A percentile compares a stretch with the other conserved stretches of the same genome.
Conservation (phyloP, 2,113 vertebrate genomes). For the Thunnus thynnus region DNA sequence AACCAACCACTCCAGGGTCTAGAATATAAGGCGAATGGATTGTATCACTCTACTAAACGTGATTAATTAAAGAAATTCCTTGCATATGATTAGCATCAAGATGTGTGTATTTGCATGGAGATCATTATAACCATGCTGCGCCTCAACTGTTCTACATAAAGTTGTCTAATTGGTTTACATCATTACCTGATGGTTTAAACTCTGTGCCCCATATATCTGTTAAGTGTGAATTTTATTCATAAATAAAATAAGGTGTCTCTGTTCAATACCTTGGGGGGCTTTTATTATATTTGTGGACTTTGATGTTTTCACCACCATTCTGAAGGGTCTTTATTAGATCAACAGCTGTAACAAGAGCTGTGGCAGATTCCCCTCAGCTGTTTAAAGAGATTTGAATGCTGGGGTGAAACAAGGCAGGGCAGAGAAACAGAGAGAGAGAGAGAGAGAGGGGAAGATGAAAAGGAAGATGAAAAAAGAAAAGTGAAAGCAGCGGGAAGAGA, state of each 20-base stretch:
- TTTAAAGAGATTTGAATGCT: slow-evolving; percentile 40
- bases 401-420: slow-evolving; percentile 30
- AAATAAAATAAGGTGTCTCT: slow-evolving; percentile 60
- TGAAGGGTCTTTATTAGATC: slow-evolving; percentile 61
- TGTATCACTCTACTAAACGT: slow-evolving; percentile 63
- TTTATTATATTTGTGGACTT: slow-evolving; percentile 67
- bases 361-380: slow-evolving; percentile 42
- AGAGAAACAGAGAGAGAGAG: slow-evolving; percentile 1
- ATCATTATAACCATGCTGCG: slow-evolving; percentile 55
- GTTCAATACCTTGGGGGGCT: slow-evolving; percentile 40
- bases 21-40: slow-evolving; percentile 47
- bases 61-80: slow-evolving; percentile 74
- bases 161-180: slow-evolving; percentile 72
- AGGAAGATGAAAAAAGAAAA: slow-evolving; percentile 33
- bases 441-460: slow-evolving; percentile 13
- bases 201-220: slow-evolving; percentile 42
- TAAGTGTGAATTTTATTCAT: slow-evolving; percentile 50
- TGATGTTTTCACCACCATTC: slow-evolving; percentile 58
- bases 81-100: slow-evolving; percentile 65
- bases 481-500: slow-evolving; percentile 19
- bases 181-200: slow-evolving; percentile 60
- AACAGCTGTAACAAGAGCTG: slow-evolving; percentile 61
- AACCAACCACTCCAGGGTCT: slow-evolving; percentile 41
- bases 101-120: slow-evolving; percentile 56
- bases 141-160: slow-evolving; percentile 53